Percentiles rank a stretch among this genome's conserved stretches.
phyloP scores from a whole-genome alignment of 2,888 invertebrate genomes.

The Ectemnius cavifrons region DNA sequence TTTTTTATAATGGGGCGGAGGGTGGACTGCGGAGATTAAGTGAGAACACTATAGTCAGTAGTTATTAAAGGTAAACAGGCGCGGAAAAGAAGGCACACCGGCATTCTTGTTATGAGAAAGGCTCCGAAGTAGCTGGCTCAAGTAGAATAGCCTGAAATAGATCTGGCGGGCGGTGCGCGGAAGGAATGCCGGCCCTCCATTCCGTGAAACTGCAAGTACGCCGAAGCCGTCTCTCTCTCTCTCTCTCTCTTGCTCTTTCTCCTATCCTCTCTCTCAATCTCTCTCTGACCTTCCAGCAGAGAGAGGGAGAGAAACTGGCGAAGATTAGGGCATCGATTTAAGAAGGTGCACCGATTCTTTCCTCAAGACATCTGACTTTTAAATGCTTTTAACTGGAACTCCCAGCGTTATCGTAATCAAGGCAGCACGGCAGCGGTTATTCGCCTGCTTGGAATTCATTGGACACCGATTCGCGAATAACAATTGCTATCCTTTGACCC shows the following conservation, averaged over 20 bases:
- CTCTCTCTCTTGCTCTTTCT: too few species aligned
- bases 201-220: not conserved
- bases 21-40: too few species aligned
- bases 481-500: too few species aligned
- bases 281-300: too few species aligned
- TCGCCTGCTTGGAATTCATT: not conserved
- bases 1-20: too few species aligned
- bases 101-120: not conserved
- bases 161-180: too few species aligned
- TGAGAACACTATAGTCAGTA: not conserved
- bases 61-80: not conserved
- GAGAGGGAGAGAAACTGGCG: not conserved
- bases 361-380: constrained; percentile 6
- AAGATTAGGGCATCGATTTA: constrained; percentile 6
- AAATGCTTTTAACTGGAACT: constrained; percentile 4
- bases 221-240: not conserved
- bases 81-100: not conserved
- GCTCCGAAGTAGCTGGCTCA: constrained; percentile 2
- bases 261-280: too few species aligned
- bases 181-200: not conserved
- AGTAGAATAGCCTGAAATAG: not conserved
- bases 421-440: not conserved
- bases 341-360: not conserved
- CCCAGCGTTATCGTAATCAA: not conserved
- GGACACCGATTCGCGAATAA: too few species aligned